Evolutionary conservation across 2,797 vertebrate genomes (phyloP).

Genomic region (Channa striata): DNA sequence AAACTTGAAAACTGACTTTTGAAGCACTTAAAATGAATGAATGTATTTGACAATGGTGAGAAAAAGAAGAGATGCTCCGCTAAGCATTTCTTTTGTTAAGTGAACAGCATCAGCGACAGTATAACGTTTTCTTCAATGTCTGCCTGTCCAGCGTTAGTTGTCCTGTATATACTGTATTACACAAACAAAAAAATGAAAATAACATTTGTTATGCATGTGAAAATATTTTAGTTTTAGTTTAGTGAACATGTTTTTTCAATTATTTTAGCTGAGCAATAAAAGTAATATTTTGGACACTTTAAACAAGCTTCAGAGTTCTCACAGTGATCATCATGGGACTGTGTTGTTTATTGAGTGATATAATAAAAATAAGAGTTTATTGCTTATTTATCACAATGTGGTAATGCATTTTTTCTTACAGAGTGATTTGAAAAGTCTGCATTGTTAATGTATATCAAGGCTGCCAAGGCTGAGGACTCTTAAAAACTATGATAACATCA

Average conservation of each 20-base stretch:
- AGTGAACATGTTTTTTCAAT: too few species aligned
- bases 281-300: too few species aligned
- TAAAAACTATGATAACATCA: not conserved
- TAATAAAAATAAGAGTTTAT: too few species aligned
- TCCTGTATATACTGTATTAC: too few species aligned
- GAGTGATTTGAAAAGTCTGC: not conserved
- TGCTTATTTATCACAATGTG: not conserved
- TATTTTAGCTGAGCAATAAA: too few species aligned
- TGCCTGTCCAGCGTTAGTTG: too few species aligned
- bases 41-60: not conserved
- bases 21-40: not conserved
- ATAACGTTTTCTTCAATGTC: not conserved
- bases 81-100: not conserved
- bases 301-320: too few species aligned
- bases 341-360: too few species aligned
- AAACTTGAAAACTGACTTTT: conserved; percentile 21
- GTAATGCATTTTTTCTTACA: not conserved
- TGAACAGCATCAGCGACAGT: too few species aligned
- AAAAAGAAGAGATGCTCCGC: not conserved
- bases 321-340: not conserved
- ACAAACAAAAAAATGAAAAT: not conserved
- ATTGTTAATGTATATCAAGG: not conserved
- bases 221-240: too few species aligned
- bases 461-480: not conserved
- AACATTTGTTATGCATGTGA: not conserved